Base-by-base conservation (phyloP, 2,113 vertebrate species). In the Chaetorhynchus papuensis region DNA sequence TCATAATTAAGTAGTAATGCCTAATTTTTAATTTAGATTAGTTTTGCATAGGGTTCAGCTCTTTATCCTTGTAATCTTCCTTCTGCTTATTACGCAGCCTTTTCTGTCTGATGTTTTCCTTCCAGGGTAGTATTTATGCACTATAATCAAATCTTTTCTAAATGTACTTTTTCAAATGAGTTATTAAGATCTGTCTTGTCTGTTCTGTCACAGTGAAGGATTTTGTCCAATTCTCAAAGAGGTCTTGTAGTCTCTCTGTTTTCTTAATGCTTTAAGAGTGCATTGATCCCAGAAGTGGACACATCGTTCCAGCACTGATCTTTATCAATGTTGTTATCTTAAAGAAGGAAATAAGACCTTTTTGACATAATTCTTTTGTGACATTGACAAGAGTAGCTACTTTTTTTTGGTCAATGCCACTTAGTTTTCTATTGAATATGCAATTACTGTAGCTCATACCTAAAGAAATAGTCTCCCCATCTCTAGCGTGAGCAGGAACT, bases 131-230 rank as follows among this genome's bases (percentile, higher is more conserved):
- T 89, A 52, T 87, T 92, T 77, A 47, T 71, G 13, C 44, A 56
- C 15, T n/a, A 21, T 85, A 93, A 79, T 95, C 27, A 79, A 35
- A 76, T 87, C 5, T 87, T 91, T 79, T 82, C 61, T 85, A 64
- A 95, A 91, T 60, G 35, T 78, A 68, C 52, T 85, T 93, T 91
- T 94, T 64, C 49, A 93, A 76, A 87, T 41, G 78, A 87, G 23
- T 81, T 79, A 44, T 75, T 68, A 56, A 60, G 54, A 35, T 65
- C 41, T 83, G 31, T 53, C 68, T 92, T 76, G 31, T 92, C 77
- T 83, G 56, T 30, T 84, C 35, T 93, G 56, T 78, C 39, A 81
- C 22, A 22, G 50, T 50, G 30, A 69, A 83, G 17, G 28, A 77
- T 83, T 93, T 90, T 94, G 24, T 81, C 57, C 18, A 71, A 30